These are phyloP conservation scores for Drosophila truncata DNA, from an alignment of 1,140 invertebrate genomes.

Conservation along the genomic window DNA sequence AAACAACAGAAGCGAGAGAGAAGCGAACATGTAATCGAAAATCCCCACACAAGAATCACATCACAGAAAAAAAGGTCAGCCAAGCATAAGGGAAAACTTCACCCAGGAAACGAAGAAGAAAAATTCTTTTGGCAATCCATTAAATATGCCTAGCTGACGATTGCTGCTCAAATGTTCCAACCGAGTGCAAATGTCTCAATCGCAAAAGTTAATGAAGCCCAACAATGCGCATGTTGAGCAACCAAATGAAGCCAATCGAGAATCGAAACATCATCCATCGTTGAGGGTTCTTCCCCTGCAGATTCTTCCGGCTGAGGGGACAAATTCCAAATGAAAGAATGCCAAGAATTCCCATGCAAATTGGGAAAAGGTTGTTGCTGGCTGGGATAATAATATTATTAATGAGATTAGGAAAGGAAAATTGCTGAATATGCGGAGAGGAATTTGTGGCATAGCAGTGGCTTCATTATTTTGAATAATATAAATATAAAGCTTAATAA, in stretches of 20 bases:
- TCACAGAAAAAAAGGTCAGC: conserved; percentile 12
- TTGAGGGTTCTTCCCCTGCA: background rate
- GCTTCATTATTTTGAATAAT: background rate
- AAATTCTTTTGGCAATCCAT: conserved; percentile 58
- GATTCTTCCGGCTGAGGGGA: conserved; percentile 19
- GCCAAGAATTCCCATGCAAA: conserved; percentile 16
- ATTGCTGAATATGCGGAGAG: background rate
- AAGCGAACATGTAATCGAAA: conserved; percentile 12
- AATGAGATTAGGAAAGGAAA: conserved; percentile 6
- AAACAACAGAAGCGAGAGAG: conserved; percentile 43
- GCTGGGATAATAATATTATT: conserved; percentile 40
- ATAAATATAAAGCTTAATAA: background rate
- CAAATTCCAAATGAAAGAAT: conserved; percentile 17
- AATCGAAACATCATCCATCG: conserved; percentile 29
- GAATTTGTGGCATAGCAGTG: background rate
- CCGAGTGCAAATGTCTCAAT: conserved; percentile 50
- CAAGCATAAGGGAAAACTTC: conserved; percentile 18
- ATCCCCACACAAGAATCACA: conserved; percentile 8
- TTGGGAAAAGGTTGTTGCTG: conserved; percentile 15
- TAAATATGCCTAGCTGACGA: conserved; percentile 61
- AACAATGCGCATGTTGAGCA: conserved; percentile 65
- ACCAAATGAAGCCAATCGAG: conserved; percentile 72
- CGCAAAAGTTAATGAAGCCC: conserved; percentile 72
- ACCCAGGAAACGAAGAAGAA: conserved; percentile 11
- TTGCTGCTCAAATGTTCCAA: conserved; percentile 29